Evolutionary conservation across 2,797 vertebrate species (phyloP), one percentile per base, ranked within the genome.

Genomic region (Brachymystax lenok): DNA sequence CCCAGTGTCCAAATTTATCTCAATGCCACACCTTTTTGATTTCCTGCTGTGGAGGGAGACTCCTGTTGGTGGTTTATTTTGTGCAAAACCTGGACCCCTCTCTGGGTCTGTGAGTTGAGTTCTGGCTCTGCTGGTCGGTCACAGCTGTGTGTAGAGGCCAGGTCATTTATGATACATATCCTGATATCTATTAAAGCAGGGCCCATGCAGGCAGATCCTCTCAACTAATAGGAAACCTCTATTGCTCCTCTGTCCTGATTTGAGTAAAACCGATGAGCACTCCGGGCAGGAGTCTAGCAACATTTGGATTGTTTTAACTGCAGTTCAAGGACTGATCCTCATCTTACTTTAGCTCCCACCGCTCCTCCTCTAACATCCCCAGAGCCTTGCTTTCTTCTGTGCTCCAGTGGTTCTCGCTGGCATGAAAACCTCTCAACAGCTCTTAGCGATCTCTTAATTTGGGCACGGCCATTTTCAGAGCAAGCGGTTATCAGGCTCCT

Each of bases 381-480:
- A 28, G 13, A 4, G 33, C 63, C 71, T 71, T 67, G 70, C 69
- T 51, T 76, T 76, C 56, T 33, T 68, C 66, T 69, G 35, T 46
- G 19, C 68, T 10, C 68, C 17, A n/a, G 30, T 40, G 35, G 12
- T 27, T 24, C 68, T 35, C 8, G 68, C 35, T 46, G 17, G 14
- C 68, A 69, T 33, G 28, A 68, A 33, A 33, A 35, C 27, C 66
- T 68, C 66, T 68, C 30, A 67, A 30, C 14, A 68, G 30, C 66
- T 33, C 66, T 68, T 33, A 17, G 16, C 66, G 17, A 46, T 69
- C 30, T 40, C 68, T 69, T n/a, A 12, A 46, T 69, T 35, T 63
- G 66, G 75, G 74, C 72, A 12, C 28, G 10, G 54, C 67, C 77
- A 78, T 80, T 74, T 77, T 33, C 77, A 84, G 76, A 82, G 80